phyloP scores from a whole-genome alignment of 2,113 vertebrate species.

The Ifrita kowaldi region DNA sequence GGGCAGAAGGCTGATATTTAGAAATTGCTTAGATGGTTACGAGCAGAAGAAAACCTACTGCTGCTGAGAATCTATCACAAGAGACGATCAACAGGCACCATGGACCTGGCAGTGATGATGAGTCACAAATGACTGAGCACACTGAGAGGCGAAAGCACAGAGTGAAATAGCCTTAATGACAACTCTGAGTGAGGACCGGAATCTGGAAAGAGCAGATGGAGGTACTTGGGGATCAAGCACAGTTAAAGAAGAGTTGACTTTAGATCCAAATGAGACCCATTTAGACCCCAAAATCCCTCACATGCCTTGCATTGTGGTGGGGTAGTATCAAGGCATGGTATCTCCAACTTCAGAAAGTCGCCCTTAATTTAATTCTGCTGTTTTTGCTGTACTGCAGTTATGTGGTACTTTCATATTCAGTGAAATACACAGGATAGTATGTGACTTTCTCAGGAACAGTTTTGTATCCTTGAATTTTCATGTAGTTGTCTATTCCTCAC shows the following conservation, averaged over 20 bases:
- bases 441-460: background rate
- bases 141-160: background rate
- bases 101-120: background rate
- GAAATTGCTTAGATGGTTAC: background rate
- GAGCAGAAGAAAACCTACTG: background rate
- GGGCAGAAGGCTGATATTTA: background rate
- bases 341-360: background rate
- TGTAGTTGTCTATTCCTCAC: background rate
- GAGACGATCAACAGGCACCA: background rate
- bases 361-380: background rate
- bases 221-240: background rate
- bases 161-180: background rate
- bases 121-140: background rate
- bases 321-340: background rate
- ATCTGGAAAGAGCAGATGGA: background rate
- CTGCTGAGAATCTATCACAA: background rate
- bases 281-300: background rate
- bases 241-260: background rate
- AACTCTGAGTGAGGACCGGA: background rate
- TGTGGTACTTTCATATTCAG: background rate
- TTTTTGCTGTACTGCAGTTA: background rate
- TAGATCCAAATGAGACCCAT: background rate
- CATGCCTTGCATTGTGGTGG: fast-evolving
- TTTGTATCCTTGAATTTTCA: background rate
- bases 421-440: background rate